Percentiles rank a stretch among this genome's conserved stretches.
Conservation (phyloP, 2,888 invertebrate genomes). For the Lasiommata megera region DNA sequence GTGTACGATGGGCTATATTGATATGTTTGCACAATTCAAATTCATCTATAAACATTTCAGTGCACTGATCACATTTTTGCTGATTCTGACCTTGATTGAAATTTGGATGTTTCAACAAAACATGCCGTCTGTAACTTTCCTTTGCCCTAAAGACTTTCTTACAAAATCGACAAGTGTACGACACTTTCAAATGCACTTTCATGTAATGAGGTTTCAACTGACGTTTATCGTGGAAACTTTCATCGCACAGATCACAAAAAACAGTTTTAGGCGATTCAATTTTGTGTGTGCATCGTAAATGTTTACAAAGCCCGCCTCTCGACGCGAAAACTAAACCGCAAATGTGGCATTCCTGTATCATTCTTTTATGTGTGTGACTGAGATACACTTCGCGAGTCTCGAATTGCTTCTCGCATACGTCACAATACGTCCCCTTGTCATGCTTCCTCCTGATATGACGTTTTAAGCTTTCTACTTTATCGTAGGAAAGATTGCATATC, state of each 20-base stretch:
- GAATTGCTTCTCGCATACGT: conserved; percentile 66
- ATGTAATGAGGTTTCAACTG: conserved; percentile 64
- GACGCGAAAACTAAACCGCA: conserved; percentile 69
- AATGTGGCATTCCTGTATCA: conserved; percentile 59
- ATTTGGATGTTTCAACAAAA: conserved; percentile 58
- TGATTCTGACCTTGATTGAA: conserved; percentile 35
- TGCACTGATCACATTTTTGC: conserved; percentile 63
- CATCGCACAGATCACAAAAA: conserved; percentile 63
- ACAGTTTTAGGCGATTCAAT: conserved; percentile 58
- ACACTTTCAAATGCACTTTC: conserved; percentile 66
- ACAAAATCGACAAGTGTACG: conserved; percentile 63
- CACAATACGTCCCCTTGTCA: conserved; percentile 57
- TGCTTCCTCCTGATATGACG: conserved; percentile 69
- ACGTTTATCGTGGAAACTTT: conserved; percentile 63
- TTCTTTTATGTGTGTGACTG: conserved; percentile 61
- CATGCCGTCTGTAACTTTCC: conserved; percentile 64
- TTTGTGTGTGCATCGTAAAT: conserved; percentile 65
- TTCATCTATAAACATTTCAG: conserved; percentile 59
- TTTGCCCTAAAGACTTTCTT: conserved; percentile 64
- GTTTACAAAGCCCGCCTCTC: conserved; percentile 63
- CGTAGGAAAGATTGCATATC: conserved; percentile 69
- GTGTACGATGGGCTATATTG: conserved; percentile 45
- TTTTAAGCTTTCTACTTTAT: conserved; percentile 71
- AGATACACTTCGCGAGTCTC: conserved; percentile 56
- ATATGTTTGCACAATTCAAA: conserved; percentile 65